Percentiles rank a stretch among this genome's conserved stretches.
These are phyloP conservation scores for Euschistus heros DNA, from an alignment of 1,140 invertebrate genomes.

Conservation along the genomic window DNA sequence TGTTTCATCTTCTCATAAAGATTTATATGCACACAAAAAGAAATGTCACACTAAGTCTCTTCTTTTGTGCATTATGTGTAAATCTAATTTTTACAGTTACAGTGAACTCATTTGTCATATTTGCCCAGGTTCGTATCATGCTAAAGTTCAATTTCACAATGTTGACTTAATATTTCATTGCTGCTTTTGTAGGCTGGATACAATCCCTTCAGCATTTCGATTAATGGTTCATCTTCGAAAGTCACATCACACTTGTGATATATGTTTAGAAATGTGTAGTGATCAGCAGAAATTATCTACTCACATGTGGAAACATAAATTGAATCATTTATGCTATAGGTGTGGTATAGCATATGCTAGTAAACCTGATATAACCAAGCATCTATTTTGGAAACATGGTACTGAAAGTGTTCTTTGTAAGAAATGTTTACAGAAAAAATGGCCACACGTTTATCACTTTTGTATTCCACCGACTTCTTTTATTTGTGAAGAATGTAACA, in stretches of 20 bases:
- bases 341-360: conserved; percentile 75
- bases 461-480: conserved; percentile 67
- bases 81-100: conserved; percentile 71
- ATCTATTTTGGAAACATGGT: conserved; percentile 83
- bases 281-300: conserved; percentile 66
- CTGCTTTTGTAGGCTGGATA: conserved; percentile 58
- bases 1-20: conserved; percentile 61
- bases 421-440: conserved; percentile 74
- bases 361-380: conserved; percentile 74
- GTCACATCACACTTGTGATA: conserved; percentile 69
- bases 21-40: conserved; percentile 70
- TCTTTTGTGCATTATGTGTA: conserved; percentile 71
- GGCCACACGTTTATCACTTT: conserved; percentile 83
- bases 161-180: conserved; percentile 54
- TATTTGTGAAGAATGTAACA: conserved; percentile 66
- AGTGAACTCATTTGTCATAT: conserved; percentile 74
- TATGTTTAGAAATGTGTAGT: conserved; percentile 66
- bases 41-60: conserved; percentile 73
- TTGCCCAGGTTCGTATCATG: conserved; percentile 62
- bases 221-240: conserved; percentile 76
- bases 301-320: conserved; percentile 80
- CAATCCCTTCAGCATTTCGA: conserved; percentile 68
- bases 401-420: conserved; percentile 76
- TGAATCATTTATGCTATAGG: conserved; percentile 72
- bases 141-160: conserved; percentile 30